A percentile compares a stretch with the other conserved stretches of the same genome.
phyloP scores from a whole-genome alignment of 2,888 invertebrate species.

The Carabus problematicus region DNA sequence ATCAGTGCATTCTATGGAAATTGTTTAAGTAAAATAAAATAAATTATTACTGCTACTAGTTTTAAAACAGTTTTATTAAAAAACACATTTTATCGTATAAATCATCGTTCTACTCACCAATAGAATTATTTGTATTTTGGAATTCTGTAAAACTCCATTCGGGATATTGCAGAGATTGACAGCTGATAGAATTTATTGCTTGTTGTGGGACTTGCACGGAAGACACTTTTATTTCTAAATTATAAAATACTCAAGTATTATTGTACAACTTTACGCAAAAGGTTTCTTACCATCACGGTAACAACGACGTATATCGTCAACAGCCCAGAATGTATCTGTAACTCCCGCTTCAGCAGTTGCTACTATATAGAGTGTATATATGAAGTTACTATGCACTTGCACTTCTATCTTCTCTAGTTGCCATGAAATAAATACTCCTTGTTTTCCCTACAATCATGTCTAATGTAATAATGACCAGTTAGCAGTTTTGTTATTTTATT shows the following conservation, averaged over 20 bases:
- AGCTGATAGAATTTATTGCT: background rate
- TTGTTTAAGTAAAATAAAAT: background rate
- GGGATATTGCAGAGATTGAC: background rate
- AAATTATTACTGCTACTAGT: background rate
- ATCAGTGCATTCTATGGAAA: background rate
- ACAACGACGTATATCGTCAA: slow-evolving; percentile 33
- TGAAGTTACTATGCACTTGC: background rate
- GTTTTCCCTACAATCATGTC: background rate
- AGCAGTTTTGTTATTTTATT: no score
- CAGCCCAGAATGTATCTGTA: slow-evolving; percentile 32
- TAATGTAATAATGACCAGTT: no score
- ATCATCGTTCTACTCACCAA: background rate
- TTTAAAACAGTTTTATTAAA: background rate
- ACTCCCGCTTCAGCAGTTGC: background rate
- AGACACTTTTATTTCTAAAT: slow-evolving; percentile 4
- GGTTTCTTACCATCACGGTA: slow-evolving; percentile 24
- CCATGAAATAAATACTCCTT: background rate
- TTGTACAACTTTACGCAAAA: no score
- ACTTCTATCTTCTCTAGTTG: background rate
- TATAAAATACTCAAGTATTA: background rate
- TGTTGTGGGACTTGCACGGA: background rate
- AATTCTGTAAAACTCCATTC: background rate
- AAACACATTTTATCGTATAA: background rate
- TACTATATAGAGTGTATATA: background rate
- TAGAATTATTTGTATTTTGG: background rate